Evolutionary conservation across 1,140 invertebrate genomes (phyloP).

Genomic region (Conus betulinus): DNA sequence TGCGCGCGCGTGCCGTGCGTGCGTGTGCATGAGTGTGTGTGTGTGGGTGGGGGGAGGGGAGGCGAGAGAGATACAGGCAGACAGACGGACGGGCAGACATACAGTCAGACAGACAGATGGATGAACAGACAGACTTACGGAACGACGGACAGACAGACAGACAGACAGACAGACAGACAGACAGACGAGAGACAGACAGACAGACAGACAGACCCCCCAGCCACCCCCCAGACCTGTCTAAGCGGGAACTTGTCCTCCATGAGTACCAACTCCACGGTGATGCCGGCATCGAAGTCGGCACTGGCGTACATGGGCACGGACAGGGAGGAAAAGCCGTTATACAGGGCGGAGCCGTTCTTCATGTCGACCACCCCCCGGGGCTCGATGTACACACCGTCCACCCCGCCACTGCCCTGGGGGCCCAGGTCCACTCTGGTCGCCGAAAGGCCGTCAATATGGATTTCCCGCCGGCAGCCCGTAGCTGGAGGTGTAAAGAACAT

Average conservation of each 20-base stretch:
- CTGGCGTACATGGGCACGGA: slow-evolving; percentile 27
- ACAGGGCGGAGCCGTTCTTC: slow-evolving; percentile 20
- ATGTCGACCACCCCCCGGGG: slow-evolving; percentile 5
- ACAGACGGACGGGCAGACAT: too few species aligned
- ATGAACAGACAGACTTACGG: too few species aligned
- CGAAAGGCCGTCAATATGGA: slow-evolving; percentile 30
- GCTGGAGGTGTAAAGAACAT: background rate
- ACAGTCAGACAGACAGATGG: too few species aligned
- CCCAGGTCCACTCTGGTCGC: background rate
- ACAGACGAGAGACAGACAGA: too few species aligned
- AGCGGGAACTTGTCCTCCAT: slow-evolving; percentile 28
- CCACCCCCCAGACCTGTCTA: slow-evolving; percentile 8
- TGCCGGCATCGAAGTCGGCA: slow-evolving; percentile 17
- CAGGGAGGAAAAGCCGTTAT: slow-evolving; percentile 27
- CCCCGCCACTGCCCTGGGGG: too few species aligned
- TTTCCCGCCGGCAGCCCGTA: slow-evolving; percentile 1
- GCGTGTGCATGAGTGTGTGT: too few species aligned
- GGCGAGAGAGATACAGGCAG: too few species aligned
- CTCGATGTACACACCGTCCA: background rate
- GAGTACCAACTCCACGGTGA: slow-evolving; percentile 28
- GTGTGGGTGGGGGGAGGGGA: too few species aligned
- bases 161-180: too few species aligned
- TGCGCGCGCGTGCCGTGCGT: too few species aligned
- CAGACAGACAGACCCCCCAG: too few species aligned
- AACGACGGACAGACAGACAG: too few species aligned